Evolutionary conservation across 2,797 vertebrate genomes (phyloP).

Genomic region (Toxotes lorentzi): DNA sequence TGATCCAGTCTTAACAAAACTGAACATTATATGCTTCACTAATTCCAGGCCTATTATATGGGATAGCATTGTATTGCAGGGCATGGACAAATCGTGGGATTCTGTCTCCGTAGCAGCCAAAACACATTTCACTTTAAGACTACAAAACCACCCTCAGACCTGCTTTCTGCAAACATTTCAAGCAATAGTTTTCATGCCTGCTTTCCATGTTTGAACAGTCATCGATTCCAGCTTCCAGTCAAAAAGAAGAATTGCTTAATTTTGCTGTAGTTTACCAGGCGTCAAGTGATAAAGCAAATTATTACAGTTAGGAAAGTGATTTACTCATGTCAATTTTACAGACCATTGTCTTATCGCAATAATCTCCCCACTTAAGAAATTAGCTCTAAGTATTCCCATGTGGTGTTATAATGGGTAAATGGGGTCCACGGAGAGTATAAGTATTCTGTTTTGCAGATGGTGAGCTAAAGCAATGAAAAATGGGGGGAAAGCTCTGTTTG

Average conservation of each 20-base stretch:
- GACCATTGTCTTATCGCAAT: neutral
- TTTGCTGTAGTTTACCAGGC: neutral
- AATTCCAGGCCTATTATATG: neutral
- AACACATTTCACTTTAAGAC: neutral
- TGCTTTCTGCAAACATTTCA: slow-evolving; percentile 1
- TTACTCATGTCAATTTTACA: neutral
- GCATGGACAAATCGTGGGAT: neutral
- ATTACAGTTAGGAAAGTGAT: neutral
- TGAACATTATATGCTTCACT: neutral
- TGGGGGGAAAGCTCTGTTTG: too few relatives aligned
- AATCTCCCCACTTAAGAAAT: neutral
- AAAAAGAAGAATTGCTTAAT: neutral
- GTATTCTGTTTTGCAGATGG: neutral
- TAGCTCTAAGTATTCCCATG: too few relatives aligned
- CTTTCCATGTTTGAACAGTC: neutral
- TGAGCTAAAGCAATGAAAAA: neutral
- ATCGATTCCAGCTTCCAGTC: neutral
- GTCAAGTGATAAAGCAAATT: neutral
- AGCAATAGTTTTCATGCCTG: neutral
- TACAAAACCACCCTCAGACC: neutral
- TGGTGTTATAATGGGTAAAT: neutral
- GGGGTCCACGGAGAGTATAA: neutral
- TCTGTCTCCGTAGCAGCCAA: neutral
- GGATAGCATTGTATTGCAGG: neutral
- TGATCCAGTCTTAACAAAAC: neutral